These are phyloP conservation scores for Caiman crocodilus DNA, from an alignment of 2,797 vertebrate genomes.

Conservation along the genomic window DNA sequence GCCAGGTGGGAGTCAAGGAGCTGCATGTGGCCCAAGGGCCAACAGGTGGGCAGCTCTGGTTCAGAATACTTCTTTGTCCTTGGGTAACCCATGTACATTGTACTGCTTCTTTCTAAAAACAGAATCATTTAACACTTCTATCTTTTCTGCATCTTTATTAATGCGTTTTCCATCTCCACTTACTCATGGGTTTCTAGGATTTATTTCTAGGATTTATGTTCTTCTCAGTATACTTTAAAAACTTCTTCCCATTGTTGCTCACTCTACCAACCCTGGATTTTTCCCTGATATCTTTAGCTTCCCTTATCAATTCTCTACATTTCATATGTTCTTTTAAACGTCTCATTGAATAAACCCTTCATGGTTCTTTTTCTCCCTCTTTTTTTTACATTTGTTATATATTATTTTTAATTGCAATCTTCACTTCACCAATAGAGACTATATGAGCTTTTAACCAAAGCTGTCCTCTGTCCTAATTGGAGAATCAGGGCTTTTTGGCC, in stretches of 20 bases:
- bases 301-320: not conserved
- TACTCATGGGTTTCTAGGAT: not conserved
- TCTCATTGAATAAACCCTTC: not conserved
- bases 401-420: conserved; percentile 71
- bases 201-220: not conserved
- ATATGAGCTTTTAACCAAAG: conserved; percentile 59
- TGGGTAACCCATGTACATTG: not conserved
- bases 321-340: not conserved
- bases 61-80: not conserved
- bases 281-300: not conserved
- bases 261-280: not conserved
- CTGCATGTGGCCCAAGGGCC: too few relatives aligned
- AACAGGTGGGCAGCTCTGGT: too few relatives aligned
- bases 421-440: conserved; percentile 62
- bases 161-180: not conserved
- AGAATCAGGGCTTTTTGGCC: conserved; percentile 36
- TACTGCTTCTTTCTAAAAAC: not conserved
- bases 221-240: not conserved
- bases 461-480: conserved; percentile 29
- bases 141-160: not conserved
- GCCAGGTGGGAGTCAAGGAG: too few relatives aligned
- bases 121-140: not conserved
- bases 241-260: not conserved
- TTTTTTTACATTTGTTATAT: conserved; percentile 58
- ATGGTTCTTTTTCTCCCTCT: conserved; percentile 34